Evolutionary conservation across 1,140 invertebrate species (phyloP).

Genomic region (Bilobella aurantiaca): DNA sequence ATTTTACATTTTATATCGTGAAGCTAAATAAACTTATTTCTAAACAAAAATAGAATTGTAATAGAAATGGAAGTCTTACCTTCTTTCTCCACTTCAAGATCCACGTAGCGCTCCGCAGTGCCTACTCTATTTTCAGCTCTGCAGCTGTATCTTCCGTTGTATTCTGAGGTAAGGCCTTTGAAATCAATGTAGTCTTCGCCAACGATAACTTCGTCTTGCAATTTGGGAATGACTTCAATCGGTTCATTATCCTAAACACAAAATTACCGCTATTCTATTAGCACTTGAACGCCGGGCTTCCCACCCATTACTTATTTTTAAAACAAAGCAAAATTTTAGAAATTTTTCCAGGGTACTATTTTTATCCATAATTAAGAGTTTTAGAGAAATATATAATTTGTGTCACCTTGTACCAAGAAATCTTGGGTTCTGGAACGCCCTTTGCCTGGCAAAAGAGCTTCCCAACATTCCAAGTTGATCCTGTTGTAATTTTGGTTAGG

Average conservation of each 20-base stretch:
- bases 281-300: too few relatives aligned
- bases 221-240: slow-evolving; percentile 1
- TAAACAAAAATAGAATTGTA: too few relatives aligned
- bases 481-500: neutral
- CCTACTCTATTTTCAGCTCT: slow-evolving; percentile 37
- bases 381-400: slow-evolving; percentile 17
- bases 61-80: too few relatives aligned
- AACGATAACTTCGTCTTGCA: slow-evolving; percentile 3
- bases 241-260: slow-evolving; percentile 16
- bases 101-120: too few relatives aligned
- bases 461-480: slow-evolving; percentile 1
- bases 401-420: slow-evolving; percentile 38
- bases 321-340: too few relatives aligned
- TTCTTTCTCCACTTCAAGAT: too few relatives aligned
- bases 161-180: slow-evolving; percentile 14
- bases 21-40: too few relatives aligned
- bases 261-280: too few relatives aligned
- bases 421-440: slow-evolving; percentile 37
- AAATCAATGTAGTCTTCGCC: slow-evolving; percentile 13
- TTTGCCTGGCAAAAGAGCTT: slow-evolving; percentile 32
- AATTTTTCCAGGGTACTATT: too few relatives aligned
- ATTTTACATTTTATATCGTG: too few relatives aligned
- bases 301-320: too few relatives aligned
- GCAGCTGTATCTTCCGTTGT: slow-evolving; percentile 34
- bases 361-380: slow-evolving; percentile 4